Conservation (phyloP, 2,797 vertebrate species). For the Notamacropus eugenii region DNA sequence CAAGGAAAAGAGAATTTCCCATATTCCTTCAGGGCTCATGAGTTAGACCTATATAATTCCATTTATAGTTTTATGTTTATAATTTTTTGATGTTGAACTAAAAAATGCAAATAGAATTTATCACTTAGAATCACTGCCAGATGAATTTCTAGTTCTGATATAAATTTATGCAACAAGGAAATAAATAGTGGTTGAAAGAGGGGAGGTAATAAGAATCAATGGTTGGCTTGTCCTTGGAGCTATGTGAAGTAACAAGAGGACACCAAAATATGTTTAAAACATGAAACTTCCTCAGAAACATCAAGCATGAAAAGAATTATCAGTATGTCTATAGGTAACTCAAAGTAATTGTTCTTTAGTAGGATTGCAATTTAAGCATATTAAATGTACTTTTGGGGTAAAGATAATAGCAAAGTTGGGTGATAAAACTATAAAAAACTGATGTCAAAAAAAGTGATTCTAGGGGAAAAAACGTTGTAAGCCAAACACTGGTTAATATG, state of each 20-base stretch:
- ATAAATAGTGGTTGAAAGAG: neutral
- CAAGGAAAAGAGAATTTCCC: neutral
- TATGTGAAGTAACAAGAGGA: neutral
- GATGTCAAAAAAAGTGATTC: neutral
- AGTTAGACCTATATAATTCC: neutral
- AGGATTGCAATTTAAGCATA: neutral
- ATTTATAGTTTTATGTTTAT: neutral
- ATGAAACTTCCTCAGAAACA: neutral
- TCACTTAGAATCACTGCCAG: neutral
- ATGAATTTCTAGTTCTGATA: neutral
- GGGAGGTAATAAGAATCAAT: neutral
- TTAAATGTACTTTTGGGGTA: neutral
- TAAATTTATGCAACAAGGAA: neutral
- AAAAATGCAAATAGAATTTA: neutral
- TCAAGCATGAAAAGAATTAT: neutral
- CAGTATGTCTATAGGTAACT: neutral
- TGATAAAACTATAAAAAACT: neutral
- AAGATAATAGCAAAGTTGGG: neutral
- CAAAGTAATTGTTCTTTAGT: neutral
- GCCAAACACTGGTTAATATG: neutral
- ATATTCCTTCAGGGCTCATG: neutral
- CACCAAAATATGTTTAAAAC: neutral
- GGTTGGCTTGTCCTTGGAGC: neutral
- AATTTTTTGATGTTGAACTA: neutral
- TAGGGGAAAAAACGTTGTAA: neutral